These are phyloP conservation scores for Meloidogyne floridensis DNA, from an alignment of 1,140 invertebrate species.

Conservation along the genomic window DNA sequence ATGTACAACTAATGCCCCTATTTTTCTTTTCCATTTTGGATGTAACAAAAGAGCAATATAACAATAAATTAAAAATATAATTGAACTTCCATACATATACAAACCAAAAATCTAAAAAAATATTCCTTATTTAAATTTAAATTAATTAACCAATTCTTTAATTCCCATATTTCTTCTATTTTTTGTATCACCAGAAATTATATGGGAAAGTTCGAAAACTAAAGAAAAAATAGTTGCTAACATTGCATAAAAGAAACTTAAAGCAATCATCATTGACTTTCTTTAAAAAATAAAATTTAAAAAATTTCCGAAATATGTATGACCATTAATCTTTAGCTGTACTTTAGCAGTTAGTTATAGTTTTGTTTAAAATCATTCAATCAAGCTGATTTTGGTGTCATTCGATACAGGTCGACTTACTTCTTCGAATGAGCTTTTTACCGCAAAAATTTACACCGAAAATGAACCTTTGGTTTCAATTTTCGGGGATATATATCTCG, in stretches of 20 bases:
- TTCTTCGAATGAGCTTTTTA: too few relatives aligned
- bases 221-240: slow-evolving; percentile 62
- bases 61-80: slow-evolving; percentile 90
- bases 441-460: too few relatives aligned
- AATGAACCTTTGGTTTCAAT: too few relatives aligned
- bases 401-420: too few relatives aligned
- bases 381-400: too few relatives aligned
- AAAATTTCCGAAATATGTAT: too few relatives aligned
- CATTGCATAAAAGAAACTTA: slow-evolving; percentile 60
- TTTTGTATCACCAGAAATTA: slow-evolving; percentile 47
- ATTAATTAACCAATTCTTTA: slow-evolving; percentile 54
- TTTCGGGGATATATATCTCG: too few relatives aligned
- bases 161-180: slow-evolving; percentile 37
- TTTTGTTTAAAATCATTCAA: too few relatives aligned
- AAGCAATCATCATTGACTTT: slow-evolving; percentile 58
- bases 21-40: slow-evolving; percentile 70
- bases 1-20: slow-evolving; percentile 9
- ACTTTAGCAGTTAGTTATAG: too few relatives aligned
- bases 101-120: slow-evolving; percentile 84
- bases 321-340: too few relatives aligned
- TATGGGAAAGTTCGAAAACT: slow-evolving; percentile 58
- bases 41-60: slow-evolving; percentile 93
- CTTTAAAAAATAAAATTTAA: slow-evolving; percentile 35
- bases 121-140: slow-evolving; percentile 13
- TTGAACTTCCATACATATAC: slow-evolving; percentile 90